Evolutionary conservation across 2,888 invertebrate species (phyloP), one percentile per base, ranked within the genome.

Genomic region (Limnephilus auricula): DNA sequence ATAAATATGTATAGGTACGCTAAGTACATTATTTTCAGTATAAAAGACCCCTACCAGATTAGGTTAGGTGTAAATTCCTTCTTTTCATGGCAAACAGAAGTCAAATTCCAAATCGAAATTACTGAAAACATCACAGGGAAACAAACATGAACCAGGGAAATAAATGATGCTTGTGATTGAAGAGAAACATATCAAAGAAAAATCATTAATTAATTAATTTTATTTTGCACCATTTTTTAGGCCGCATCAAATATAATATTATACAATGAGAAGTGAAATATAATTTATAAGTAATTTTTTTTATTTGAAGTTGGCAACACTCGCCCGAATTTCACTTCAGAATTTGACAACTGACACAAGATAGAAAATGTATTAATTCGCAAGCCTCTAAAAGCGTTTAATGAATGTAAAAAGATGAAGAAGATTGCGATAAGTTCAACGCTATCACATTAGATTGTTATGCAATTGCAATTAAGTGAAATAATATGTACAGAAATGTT

Each of bases 81-180:
- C 78, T 78, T 88, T 88, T 88, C 87, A 88, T 31, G 87, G 87
- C 34, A 78, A 78, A 88, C 87, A 88, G 87, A 88, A 88, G 87
- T 88, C 87, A 88, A 88, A 88, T 88, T 88, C 87, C 87, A 88
- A 88, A 88, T 79, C 37, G 78, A 88, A 88, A 88, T 88, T 88
- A 88, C 87, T 88, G 87, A 88, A 88, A 88, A 88, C 78, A 88
- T 79, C 78, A 78, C 87, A 88, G 78, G 87, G 40, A 37, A 82
- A 82, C 18, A 32, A n/a, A 12, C 34, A 25, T 34, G 37, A 32
- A 34, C 25, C 13, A 25, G 31, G n/a, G 32, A 37, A 82, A 25
- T 25, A 25, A 34, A 34, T 25, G 18, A 82, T 82, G 82, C 25
- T 82, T 82, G 32, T 25, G 34, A 82, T 82, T 13, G 82, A 34